These are phyloP conservation scores for Muntiacus reevesi DNA, from an alignment of 2,113 vertebrate species.

Conservation along the genomic window DNA sequence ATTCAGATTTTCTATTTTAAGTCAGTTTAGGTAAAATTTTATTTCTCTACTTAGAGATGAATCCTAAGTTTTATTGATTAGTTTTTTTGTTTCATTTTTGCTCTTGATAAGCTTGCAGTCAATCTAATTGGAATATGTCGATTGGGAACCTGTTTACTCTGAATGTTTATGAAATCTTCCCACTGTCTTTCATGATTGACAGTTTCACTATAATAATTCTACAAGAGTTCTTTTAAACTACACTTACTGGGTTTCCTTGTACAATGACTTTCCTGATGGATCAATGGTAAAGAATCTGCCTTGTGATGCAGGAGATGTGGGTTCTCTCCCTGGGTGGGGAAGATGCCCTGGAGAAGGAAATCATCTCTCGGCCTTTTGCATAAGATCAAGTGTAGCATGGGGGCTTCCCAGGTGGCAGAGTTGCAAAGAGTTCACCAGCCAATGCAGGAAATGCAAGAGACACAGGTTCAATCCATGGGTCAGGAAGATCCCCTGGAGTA, in stretches of 20 bases:
- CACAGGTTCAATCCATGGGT: neutral
- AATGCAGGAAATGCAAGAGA: neutral
- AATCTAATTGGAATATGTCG: neutral
- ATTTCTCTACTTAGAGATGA: neutral
- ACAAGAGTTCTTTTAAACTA: neutral
- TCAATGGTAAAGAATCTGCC: neutral
- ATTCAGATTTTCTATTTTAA: neutral
- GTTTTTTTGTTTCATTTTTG: neutral
- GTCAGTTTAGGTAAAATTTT: neutral
- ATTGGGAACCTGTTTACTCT: neutral
- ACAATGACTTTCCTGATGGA: neutral
- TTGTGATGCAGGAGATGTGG: neutral
- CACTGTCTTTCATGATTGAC: neutral
- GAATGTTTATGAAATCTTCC: neutral
- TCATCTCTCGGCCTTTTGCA: neutral
- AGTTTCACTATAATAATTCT: neutral
- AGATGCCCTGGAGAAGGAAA: neutral
- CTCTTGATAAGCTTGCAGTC: neutral
- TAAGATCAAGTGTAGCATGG: neutral
- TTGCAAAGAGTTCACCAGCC: neutral
- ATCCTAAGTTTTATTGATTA: neutral
- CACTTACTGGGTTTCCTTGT: neutral
- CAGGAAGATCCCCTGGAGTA: neutral
- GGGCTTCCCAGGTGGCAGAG: neutral
- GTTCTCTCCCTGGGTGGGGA: neutral